These are phyloP conservation scores for Halcyon malimbica DNA, from an alignment of 2,113 vertebrate species.

Conservation along the genomic window DNA sequence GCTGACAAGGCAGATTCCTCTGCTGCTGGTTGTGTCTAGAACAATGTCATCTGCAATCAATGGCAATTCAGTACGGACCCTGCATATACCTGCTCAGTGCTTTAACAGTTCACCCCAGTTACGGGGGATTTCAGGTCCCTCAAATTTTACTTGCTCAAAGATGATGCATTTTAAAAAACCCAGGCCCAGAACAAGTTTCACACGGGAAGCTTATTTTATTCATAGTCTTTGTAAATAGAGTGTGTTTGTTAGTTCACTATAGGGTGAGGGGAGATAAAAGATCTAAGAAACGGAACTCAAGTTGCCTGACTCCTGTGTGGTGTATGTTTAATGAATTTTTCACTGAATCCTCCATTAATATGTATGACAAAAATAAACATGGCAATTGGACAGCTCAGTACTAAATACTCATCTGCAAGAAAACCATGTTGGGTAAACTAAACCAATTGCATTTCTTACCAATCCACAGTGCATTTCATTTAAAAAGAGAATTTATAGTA, in stretches of 20 bases:
- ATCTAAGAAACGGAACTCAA: not conserved
- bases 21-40: not conserved
- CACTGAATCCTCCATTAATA: slow-evolving; percentile 26
- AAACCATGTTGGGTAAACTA: slow-evolving; percentile 13
- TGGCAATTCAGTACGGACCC: fast-evolving
- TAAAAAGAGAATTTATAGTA: slow-evolving; percentile 54
- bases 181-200: not conserved
- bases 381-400: not conserved
- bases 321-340: slow-evolving; percentile 32
- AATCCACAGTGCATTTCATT: slow-evolving; percentile 20
- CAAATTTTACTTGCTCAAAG: not conserved
- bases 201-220: not conserved
- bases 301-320: not conserved
- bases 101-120: not conserved
- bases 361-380: slow-evolving; percentile 15
- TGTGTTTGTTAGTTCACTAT: not conserved
- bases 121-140: not conserved
- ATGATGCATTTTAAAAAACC: fast-evolving
- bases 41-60: not conserved
- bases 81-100: not conserved
- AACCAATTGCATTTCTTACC: slow-evolving; percentile 45
- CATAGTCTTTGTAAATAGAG: not conserved
- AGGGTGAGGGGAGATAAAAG: not conserved
- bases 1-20: not conserved
- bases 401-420: slow-evolving; percentile 19